Evolutionary conservation across 2,113 vertebrate genomes (phyloP).

Genomic region (Eulemur rufifrons): DNA sequence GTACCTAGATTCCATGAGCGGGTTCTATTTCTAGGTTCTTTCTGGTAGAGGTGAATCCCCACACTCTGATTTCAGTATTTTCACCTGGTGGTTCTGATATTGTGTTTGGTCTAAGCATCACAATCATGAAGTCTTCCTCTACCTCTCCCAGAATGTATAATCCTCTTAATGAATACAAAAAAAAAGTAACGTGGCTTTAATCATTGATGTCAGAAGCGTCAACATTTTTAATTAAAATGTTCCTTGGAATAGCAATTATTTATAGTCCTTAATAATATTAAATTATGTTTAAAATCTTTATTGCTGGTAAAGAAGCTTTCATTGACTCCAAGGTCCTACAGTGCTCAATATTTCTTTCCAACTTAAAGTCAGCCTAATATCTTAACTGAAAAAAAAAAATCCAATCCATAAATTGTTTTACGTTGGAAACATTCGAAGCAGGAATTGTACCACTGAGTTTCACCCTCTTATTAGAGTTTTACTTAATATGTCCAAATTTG

Average conservation of each 20-base stretch:
- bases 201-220: not conserved
- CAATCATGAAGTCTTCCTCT: not conserved
- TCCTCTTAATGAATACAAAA: not conserved
- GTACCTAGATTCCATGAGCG: not conserved
- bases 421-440: not conserved
- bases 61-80: not conserved
- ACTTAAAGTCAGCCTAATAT: not conserved
- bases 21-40: not conserved
- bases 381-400: not conserved
- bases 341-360: not conserved
- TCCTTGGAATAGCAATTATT: not conserved
- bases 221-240: not conserved
- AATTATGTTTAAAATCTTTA: not conserved
- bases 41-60: not conserved
- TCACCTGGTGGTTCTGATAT: not conserved
- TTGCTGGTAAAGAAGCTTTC: not conserved
- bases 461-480: conserved; percentile 9
- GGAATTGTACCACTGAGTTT: not conserved
- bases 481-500: not conserved
- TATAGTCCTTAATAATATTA: not conserved
- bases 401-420: not conserved
- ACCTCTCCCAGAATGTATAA: not conserved
- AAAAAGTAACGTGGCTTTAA: not conserved
- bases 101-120: not conserved
- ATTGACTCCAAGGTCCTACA: not conserved